A percentile compares a stretch with the other conserved stretches of the same genome.
Conservation (phyloP, 2,888 invertebrate species). For the Tholera decimalis region DNA sequence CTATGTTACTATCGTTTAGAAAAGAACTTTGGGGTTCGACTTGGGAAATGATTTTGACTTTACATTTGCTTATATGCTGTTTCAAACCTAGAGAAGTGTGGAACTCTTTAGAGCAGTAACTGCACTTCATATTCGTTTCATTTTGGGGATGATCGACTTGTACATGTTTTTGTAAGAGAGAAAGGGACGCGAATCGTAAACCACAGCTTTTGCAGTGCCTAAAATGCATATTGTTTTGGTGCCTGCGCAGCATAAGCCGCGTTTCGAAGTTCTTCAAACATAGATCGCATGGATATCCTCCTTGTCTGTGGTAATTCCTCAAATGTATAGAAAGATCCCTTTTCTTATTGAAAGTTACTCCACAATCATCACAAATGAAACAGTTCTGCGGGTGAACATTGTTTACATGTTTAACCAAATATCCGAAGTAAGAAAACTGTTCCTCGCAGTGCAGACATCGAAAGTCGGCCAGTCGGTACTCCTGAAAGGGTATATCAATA, state of each 20-base stretch:
- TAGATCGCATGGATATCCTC: slow-evolving; percentile 79
- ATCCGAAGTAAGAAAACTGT: slow-evolving; percentile 78
- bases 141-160: slow-evolving; percentile 75
- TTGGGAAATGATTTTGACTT: slow-evolving; percentile 70
- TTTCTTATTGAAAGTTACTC: slow-evolving; percentile 78
- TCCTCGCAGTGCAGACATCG: slow-evolving; percentile 79
- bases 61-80: slow-evolving; percentile 80
- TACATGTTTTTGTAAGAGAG: slow-evolving; percentile 78
- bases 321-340: slow-evolving; percentile 79
- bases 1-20: slow-evolving; percentile 56
- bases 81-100: slow-evolving; percentile 78
- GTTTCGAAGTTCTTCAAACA: slow-evolving; percentile 76
- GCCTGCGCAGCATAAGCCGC: slow-evolving; percentile 68
- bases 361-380: slow-evolving; percentile 83
- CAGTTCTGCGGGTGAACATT: slow-evolving; percentile 77
- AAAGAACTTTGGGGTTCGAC: slow-evolving; percentile 59
- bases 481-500: slow-evolving; percentile 77
- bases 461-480: slow-evolving; percentile 79
- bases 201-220: slow-evolving; percentile 80
- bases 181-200: slow-evolving; percentile 72
- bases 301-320: slow-evolving; percentile 74
- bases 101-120: slow-evolving; percentile 79
- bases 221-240: slow-evolving; percentile 78
- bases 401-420: slow-evolving; percentile 81
- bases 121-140: slow-evolving; percentile 76